Base-by-base conservation (phyloP, 2,888 invertebrate genomes). In the Eurois occulta region DNA sequence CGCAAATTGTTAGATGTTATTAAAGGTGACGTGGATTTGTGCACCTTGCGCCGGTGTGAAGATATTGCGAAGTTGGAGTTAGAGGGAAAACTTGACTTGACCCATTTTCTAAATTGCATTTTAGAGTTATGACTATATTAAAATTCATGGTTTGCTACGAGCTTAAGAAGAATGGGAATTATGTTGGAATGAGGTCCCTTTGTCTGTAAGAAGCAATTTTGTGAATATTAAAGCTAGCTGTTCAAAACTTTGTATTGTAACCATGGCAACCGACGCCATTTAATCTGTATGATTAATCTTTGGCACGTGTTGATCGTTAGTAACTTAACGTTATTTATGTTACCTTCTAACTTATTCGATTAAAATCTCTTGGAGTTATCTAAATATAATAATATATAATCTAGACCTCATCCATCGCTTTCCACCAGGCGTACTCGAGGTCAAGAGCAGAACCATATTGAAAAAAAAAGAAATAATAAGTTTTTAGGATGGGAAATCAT, bases 1-100 rank as follows among this genome's bases (percentile, higher is more conserved):
- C 78, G 83, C 84, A 89, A 85, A 87, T 85, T 86, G 81, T 87
- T 86, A 78, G 84, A 81, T 76, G 80, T 81, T 85, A 88, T 88
- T 86, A 85, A 82, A 83, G 81, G 77, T 88, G 84, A 80, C 71
- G 76, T 81, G 35, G 81, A 86, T 84, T 87, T 84, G 82, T 79
- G 75, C 81, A 83, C 81, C 65, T 81, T 69, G 52, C 69, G 11
- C 69, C 28, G 21, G 67, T 64, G 72, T 74, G 38, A 72, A 80
- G 71, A 77, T 85, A 75, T 77, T 78, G 38, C 71, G 55, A 78
- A 77, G 65, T 75, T 68, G 41, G 21, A 65, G 32, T 48, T 48
- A 48, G 69, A 28, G 58, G 70, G 75, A 77, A 78, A 85, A 70
- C 81, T 74, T 77, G 60, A 68, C 74, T 83, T 85, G 75, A 80